Percentiles rank a stretch among this genome's conserved stretches.
phyloP scores from a whole-genome alignment of 2,113 vertebrate species.

The Hassar affinis region DNA sequence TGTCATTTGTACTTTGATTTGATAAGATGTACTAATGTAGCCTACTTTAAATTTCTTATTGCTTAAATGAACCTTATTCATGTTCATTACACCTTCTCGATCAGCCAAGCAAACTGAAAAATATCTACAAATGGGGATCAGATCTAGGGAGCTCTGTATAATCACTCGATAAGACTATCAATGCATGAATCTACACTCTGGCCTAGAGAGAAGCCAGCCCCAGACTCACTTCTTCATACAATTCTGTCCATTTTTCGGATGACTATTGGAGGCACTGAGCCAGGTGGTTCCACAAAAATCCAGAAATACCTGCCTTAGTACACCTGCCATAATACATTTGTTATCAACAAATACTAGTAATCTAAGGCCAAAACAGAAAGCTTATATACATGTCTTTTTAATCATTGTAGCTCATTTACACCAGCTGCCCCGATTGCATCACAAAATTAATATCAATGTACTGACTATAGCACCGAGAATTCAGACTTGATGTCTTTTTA shows the following conservation, averaged over 20 bases:
- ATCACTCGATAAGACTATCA: not conserved
- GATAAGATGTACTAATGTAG: not conserved
- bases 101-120: not conserved
- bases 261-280: not conserved
- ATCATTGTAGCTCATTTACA: not conserved
- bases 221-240: not conserved
- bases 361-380: not conserved
- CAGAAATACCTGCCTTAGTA: not conserved
- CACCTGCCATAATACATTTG: not conserved
- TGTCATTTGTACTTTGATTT: not conserved
- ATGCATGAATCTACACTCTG: not conserved
- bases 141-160: not conserved
- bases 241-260: not conserved
- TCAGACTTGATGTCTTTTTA: slow-evolving; percentile 9
- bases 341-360: not conserved
- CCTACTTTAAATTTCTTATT: not conserved
- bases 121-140: not conserved
- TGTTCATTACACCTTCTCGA: not conserved
- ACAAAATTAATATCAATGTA: not conserved
- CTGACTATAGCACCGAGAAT: not conserved
- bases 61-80: too few relatives aligned
- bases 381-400: not conserved
- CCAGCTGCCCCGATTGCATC: not conserved
- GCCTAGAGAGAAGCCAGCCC: not conserved
- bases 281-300: not conserved